Evolutionary conservation across 92 coral and sea anemone species (phyloP), one percentile per base, ranked within the genome.

Genomic region (Parazoanthus swiftii): DNA sequence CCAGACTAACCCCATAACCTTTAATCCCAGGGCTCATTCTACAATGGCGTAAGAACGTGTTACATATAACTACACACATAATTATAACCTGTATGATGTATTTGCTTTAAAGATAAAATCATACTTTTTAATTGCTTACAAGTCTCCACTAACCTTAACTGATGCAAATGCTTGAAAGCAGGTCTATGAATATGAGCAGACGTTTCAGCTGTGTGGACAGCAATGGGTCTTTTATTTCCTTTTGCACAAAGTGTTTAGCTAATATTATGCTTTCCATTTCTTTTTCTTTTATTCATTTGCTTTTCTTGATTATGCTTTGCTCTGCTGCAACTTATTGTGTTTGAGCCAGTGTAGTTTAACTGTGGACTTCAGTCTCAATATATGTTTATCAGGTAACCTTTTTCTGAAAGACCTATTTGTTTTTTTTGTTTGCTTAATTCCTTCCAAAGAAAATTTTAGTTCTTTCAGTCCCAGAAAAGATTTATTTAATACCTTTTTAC

Each of bases 341-440:
- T 82, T 67, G 77, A 82, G 86, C 86, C 86, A 68, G 86, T 54
- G 39, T 77, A 4, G 50, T 43, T 54, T 13, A 14, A 54, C 20
- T 54, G 16, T 54, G 59, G 59, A 15, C 59, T 54, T 48, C 11
- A 10, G 51, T 33, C 44, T 3, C 23, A 15, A 15, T 36, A 33
- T 33, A 33, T 74, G 70, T 63, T 18, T 21, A 63, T 23, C 70
- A 63, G 15, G 70, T 16, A 3, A 4, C 0, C 0, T 63, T 18
- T 63, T 54, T 54, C 20, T 54, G 59, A 54, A 54, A 54, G 14
- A 54, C 59, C 18, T 20, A 39, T 9, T 46, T 54, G 3, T 9
- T 13, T 54, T 54, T 54, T 2, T 4, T 54, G 59, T 15, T 54
- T 54, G 59, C 20, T 54, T 13, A 11, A 11, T 54, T 20, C 59